Conservation (phyloP, 2,888 invertebrate genomes). For the Scaeva pyrastri region DNA sequence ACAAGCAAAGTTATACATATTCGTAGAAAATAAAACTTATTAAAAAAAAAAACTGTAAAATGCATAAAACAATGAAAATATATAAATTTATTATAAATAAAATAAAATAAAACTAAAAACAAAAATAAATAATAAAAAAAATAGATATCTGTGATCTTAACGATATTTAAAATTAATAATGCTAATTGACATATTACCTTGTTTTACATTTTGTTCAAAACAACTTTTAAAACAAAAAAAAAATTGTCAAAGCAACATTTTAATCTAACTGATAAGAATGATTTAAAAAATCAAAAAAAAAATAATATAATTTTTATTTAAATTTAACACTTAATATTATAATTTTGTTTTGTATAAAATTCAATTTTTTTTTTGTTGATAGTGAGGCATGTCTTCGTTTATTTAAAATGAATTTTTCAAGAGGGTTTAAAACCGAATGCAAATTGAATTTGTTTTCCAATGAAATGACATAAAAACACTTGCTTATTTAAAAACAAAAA, state of each 20-base stretch:
- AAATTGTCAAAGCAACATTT: conserved; percentile 54
- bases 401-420: background rate
- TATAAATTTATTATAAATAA: conserved; percentile 65
- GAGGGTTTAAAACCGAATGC: background rate
- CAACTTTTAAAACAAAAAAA: conserved; percentile 39
- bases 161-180: conserved; percentile 82
- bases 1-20: conserved; percentile 74
- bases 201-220: conserved; percentile 60
- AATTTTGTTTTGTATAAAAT: conserved; percentile 46
- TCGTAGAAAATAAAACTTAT: conserved; percentile 60
- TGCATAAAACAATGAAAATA: conserved; percentile 59
- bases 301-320: conserved; percentile 40
- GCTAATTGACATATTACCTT: conserved; percentile 57
- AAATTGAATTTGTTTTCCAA: conserved; percentile 28
- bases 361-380: conserved; percentile 48
- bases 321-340: conserved; percentile 61
- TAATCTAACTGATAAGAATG: conserved; percentile 59
- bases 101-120: conserved; percentile 59
- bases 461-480: background rate
- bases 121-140: conserved; percentile 59
- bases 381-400: conserved; percentile 48
- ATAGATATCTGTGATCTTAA: conserved; percentile 85
- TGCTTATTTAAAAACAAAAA: conserved; percentile 29
- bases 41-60: conserved; percentile 50
- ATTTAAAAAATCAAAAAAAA: conserved; percentile 18